Evolutionary conservation across 2,797 vertebrate species (phyloP), one percentile per base, ranked within the genome.

Genomic region (Micrastur ruficollis): DNA sequence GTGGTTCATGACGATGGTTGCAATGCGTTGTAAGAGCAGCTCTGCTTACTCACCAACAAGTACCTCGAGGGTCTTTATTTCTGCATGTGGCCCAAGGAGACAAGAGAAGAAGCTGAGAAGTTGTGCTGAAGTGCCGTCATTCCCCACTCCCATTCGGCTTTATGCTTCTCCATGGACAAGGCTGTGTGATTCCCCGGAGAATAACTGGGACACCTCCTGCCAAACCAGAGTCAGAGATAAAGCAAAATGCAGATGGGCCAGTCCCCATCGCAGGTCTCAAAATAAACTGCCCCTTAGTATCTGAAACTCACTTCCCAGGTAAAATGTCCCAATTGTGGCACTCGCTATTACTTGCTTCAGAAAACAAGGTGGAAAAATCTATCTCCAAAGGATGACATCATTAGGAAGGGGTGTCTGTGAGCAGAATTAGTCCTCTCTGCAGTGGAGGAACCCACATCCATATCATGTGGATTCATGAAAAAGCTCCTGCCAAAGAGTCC

Each of bases 151-250:
- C 25, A 10, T 53, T 66, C 2, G 6, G 32, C 31, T 40, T 53
- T 53, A 61, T 0, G 0, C 5, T 73, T 70, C 42, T 53, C 46
- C 2, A 0, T 4, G 7, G 55, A 20, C 49, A 90, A 68, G 46
- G 36, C 40, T 75, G 16, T 56, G 73, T 67, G 32, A 31, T 89
- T 84, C 49, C 49, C 19, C 1, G 0, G 29, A 36, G 25, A 68
- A 27, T 61, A 82, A 14, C 14, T 72, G 14, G 19, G 15, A 56
- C 17, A 46, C 7, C 36, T 81, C 17, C 59, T 76, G 66, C n/a
- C 55, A 66, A 88, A 80, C 13, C 14, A 82, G 56, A 86, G 16
- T 26, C 81, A 50, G 40, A 88, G 8, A 29, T 11, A 71, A 80
- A 68, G 58, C 2, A 0, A 88, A 90, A 70, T 34, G 14, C 38